A percentile compares a stretch with the other conserved stretches of the same genome.
phyloP scores from a whole-genome alignment of 1,140 invertebrate species.

The Fragariocoptes setiger region DNA sequence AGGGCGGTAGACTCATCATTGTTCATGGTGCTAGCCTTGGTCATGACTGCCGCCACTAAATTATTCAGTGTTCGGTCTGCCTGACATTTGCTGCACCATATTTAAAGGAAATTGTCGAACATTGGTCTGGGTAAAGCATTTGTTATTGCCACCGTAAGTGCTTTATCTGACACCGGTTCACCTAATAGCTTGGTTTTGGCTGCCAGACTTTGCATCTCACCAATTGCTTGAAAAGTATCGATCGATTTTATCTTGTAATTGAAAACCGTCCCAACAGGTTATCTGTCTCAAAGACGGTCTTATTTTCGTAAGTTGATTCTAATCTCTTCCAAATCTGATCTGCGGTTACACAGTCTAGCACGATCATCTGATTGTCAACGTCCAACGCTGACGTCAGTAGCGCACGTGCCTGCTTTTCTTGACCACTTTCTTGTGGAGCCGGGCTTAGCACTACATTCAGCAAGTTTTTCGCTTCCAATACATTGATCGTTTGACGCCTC shows the following conservation, averaged over 20 bases:
- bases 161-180: background rate
- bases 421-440: background rate
- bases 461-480: background rate
- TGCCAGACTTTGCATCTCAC: background rate
- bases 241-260: background rate
- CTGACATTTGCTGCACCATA: background rate
- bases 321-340: background rate
- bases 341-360: background rate
- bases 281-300: background rate
- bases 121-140: background rate
- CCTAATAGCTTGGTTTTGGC: background rate
- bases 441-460: background rate
- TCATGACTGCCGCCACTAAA: background rate
- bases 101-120: background rate
- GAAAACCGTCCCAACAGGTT: background rate
- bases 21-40: background rate
- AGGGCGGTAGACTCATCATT: background rate
- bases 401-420: background rate
- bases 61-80: background rate
- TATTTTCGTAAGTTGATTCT: background rate
- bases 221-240: background rate
- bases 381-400: background rate
- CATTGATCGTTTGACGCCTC: background rate
- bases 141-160: background rate
- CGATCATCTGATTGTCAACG: background rate